A percentile compares a stretch with the other conserved stretches of the same genome.
phyloP scores from a whole-genome alignment of 2,888 invertebrate species.

The Apotomis turbidana region DNA sequence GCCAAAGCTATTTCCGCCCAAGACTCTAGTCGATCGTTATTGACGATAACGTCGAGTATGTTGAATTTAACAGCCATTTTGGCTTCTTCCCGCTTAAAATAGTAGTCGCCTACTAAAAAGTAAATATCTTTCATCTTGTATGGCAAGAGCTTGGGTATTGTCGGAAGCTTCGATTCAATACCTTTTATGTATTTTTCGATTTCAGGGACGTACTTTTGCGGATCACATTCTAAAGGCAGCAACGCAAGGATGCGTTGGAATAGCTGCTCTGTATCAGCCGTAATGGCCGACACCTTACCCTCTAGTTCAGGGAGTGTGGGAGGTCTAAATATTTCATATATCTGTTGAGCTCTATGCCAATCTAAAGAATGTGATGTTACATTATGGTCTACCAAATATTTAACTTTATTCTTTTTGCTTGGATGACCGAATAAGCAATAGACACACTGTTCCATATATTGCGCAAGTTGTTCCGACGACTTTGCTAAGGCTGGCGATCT shows the following conservation, averaged over 20 bases:
- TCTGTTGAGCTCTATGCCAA: conserved; percentile 89
- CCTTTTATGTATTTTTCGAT: conserved; percentile 88
- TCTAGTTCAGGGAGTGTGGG: conserved; percentile 92
- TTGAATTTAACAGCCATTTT: conserved; percentile 91
- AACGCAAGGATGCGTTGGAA: conserved; percentile 88
- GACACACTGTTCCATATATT: conserved; percentile 91
- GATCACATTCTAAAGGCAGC: conserved; percentile 87
- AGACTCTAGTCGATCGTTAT: conserved; percentile 92
- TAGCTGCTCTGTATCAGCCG: conserved; percentile 90
- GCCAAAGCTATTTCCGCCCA: conserved; percentile 96
- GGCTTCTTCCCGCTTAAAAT: conserved; percentile 94
- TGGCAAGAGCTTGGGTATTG: conserved; percentile 79
- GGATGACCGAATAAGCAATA: conserved; percentile 95
- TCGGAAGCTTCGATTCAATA: conserved; percentile 80
- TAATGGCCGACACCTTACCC: conserved; percentile 89
- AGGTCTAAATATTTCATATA: conserved; percentile 93
- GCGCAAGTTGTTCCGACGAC: conserved; percentile 87
- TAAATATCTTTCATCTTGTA: conserved; percentile 89
- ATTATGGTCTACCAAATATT: conserved; percentile 90
- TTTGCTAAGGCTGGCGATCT: conserved; percentile 86
- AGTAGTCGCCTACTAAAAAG: conserved; percentile 96
- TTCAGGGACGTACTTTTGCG: conserved; percentile 84
- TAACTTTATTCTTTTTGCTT: conserved; percentile 85
- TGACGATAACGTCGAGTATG: conserved; percentile 91
- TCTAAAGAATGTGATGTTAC: conserved; percentile 87